These are phyloP conservation scores for Passer domesticus DNA, from an alignment of 2,113 vertebrate genomes.

Conservation along the genomic window DNA sequence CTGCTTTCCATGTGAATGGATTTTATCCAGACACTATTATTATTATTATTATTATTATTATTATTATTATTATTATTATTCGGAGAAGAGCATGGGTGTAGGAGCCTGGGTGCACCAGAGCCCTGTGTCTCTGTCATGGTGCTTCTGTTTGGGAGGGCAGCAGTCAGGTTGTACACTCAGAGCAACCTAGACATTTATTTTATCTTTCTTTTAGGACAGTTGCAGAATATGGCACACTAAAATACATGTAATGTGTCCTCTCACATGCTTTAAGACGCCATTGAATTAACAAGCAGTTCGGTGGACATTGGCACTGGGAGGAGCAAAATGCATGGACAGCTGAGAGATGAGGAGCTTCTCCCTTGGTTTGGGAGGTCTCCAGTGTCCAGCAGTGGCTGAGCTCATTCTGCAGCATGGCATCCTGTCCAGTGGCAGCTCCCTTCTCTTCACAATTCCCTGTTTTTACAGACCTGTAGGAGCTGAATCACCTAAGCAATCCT, in stretches of 20 bases:
- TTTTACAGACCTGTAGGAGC: neutral
- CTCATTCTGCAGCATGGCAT: neutral
- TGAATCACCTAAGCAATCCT: neutral
- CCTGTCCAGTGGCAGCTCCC: neutral
- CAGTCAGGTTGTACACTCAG: neutral
- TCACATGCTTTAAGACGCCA: neutral
- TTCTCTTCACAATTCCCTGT: neutral
- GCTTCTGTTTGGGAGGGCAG: neutral
- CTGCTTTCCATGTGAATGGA: neutral
- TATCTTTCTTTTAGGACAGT: neutral
- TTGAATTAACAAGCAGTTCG: neutral
- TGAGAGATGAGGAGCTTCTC: neutral
- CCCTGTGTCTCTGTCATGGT: neutral
- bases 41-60: too few species aligned
- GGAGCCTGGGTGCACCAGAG: neutral
- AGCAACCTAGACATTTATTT: neutral
- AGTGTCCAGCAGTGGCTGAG: neutral
- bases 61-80: too few species aligned
- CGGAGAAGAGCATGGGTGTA: neutral
- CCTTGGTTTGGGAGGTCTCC: neutral
- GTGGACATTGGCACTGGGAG: rapidly evolving
- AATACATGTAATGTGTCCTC: neutral
- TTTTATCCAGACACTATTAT: neutral
- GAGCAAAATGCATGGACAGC: rapidly evolving
- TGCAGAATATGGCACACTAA: neutral